A percentile compares a stretch with the other conserved stretches of the same genome.
Conservation (phyloP, 2,797 vertebrate genomes). For the Bradypodion ventrale region DNA sequence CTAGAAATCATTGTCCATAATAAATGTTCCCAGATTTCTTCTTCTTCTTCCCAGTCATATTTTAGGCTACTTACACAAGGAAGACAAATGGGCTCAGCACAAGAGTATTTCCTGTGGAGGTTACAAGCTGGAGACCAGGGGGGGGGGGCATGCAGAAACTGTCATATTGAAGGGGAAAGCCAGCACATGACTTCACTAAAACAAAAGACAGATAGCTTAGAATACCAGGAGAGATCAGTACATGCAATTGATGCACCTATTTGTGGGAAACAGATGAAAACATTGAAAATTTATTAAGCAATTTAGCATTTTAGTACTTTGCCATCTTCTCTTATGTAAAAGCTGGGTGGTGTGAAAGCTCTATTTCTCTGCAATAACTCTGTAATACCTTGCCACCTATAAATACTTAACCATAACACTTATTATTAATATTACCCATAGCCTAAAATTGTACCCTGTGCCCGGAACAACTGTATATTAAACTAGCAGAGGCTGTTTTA, state of each 20-base stretch:
- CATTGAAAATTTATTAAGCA: slow-evolving; percentile 9
- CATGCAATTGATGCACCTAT: neutral
- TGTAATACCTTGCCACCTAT: neutral
- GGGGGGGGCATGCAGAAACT: slow-evolving; percentile 48
- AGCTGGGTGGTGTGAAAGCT: too few relatives aligned
- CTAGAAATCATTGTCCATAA: slow-evolving; percentile 63
- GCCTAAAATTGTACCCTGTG: neutral
- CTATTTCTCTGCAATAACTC: neutral
- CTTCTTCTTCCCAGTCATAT: slow-evolving; percentile 41
- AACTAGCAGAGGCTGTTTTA: too few relatives aligned
- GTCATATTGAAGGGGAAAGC: slow-evolving; percentile 55
- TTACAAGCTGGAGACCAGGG: slow-evolving; percentile 56
- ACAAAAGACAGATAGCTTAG: slow-evolving; percentile 35
- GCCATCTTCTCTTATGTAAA: neutral
- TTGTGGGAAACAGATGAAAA: slow-evolving; percentile 28
- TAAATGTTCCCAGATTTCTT: slow-evolving; percentile 68
- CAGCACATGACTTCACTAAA: slow-evolving; percentile 46
- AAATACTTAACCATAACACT: neutral
- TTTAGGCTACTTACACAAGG: slow-evolving; percentile 49
- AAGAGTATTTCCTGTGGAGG: slow-evolving; percentile 64
- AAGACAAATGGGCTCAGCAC: slow-evolving; percentile 63
- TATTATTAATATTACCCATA: neutral
- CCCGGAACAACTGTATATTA: neutral
- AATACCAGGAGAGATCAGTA: neutral
- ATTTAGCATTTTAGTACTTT: neutral